A percentile compares a stretch with the other conserved stretches of the same genome.
Conservation (phyloP, 2,888 invertebrate genomes). For the Opisthograptis luteolata region DNA sequence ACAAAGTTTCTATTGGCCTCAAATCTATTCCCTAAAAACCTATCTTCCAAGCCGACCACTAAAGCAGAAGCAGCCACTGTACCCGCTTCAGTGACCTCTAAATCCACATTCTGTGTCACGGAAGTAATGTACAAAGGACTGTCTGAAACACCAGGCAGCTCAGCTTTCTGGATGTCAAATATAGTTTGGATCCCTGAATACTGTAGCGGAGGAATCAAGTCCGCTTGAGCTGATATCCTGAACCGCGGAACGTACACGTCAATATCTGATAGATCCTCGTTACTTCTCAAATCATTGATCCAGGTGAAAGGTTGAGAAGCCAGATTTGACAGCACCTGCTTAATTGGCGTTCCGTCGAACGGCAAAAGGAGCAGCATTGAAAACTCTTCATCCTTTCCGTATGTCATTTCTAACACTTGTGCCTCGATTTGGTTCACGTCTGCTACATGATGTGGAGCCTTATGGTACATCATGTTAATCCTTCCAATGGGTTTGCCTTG, state of each 20-base stretch:
- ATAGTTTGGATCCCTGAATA: slow-evolving; percentile 87
- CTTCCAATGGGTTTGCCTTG: slow-evolving; percentile 78
- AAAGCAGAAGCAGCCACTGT: slow-evolving; percentile 88
- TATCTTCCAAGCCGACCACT: slow-evolving; percentile 73
- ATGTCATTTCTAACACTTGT: slow-evolving; percentile 88
- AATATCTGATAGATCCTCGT: slow-evolving; percentile 74
- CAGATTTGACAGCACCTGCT: slow-evolving; percentile 79
- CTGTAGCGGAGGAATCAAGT: slow-evolving; percentile 70
- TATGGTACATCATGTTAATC: slow-evolving; percentile 91
- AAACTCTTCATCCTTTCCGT: slow-evolving; percentile 84
- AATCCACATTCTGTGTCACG: slow-evolving; percentile 87
- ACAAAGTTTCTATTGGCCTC: slow-evolving; percentile 87
- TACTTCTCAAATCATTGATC: slow-evolving; percentile 73
- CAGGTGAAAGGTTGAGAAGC: slow-evolving; percentile 75
- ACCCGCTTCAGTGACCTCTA: slow-evolving; percentile 90
- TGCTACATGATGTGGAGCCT: slow-evolving; percentile 82
- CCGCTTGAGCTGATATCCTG: slow-evolving; percentile 73
- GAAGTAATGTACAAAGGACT: slow-evolving; percentile 84
- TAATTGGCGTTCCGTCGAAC: slow-evolving; percentile 78
- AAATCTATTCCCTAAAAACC: slow-evolving; percentile 80
- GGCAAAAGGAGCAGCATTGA: slow-evolving; percentile 88
- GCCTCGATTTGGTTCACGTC: slow-evolving; percentile 82
- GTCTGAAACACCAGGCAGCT: slow-evolving; percentile 85
- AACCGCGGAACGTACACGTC: slow-evolving; percentile 86
- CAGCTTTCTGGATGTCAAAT: slow-evolving; percentile 82